Evolutionary conservation across 2,888 invertebrate genomes (phyloP).

Genomic region (Heliothis peltigera): DNA sequence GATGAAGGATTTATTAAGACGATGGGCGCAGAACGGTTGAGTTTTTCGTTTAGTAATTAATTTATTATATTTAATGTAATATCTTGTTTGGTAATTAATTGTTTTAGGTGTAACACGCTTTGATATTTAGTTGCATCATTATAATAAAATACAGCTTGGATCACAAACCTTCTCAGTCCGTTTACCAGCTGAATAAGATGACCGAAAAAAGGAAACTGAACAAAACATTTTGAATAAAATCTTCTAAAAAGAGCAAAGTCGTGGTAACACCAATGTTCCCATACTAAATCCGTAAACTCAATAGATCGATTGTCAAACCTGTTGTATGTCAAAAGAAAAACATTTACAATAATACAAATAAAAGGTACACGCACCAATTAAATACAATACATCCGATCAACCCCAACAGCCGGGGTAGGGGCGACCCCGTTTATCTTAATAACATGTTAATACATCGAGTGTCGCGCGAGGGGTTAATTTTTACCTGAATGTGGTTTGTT

Average conservation of each 20-base stretch:
- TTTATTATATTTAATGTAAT: too few relatives aligned
- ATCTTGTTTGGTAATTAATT: too few relatives aligned
- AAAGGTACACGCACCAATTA: slow-evolving; percentile 61
- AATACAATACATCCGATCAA: slow-evolving; percentile 67
- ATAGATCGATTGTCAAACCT: slow-evolving; percentile 62
- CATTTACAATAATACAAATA: slow-evolving; percentile 66
- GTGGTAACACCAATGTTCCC: slow-evolving; percentile 9
- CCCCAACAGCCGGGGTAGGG: slow-evolving; percentile 71
- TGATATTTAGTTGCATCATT: too few relatives aligned
- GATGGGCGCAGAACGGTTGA: too few relatives aligned
- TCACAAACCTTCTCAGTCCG: too few relatives aligned
- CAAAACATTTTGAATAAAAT: neutral
- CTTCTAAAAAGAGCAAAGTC: neutral
- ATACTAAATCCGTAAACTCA: slow-evolving; percentile 54
- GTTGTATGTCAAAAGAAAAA: slow-evolving; percentile 60
- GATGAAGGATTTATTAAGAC: too few relatives aligned
- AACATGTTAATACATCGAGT: slow-evolving; percentile 78
- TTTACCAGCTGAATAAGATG: too few relatives aligned
- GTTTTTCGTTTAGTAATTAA: too few relatives aligned
- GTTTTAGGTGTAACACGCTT: too few relatives aligned
- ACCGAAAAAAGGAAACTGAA: neutral
- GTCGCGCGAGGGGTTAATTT: slow-evolving; percentile 69
- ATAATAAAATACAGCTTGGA: too few relatives aligned
- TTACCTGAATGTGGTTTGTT: slow-evolving; percentile 71
- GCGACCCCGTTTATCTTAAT: slow-evolving; percentile 83